Base-by-base conservation (phyloP, 2,888 invertebrate genomes). In the Dryobota labecula region DNA sequence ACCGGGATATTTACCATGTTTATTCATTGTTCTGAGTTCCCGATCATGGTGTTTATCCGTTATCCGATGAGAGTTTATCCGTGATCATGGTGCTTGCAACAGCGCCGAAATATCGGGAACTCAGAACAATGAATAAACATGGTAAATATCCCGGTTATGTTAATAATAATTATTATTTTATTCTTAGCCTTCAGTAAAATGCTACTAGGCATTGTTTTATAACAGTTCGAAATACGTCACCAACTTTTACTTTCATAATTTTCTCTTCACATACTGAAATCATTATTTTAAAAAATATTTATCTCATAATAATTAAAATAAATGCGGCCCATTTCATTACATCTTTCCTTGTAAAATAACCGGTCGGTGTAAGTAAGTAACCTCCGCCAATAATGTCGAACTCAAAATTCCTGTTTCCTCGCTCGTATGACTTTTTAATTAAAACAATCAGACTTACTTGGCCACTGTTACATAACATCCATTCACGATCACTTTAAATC, bases 401-500 rank as follows among this genome's bases (percentile, higher is more conserved):
- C 73, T 69, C 54, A 70, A 74, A 74, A 82, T 70, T 80, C 77
- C 76, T 73, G 80, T 74, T 73, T 41, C 70, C 57, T 60, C 53
- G 41, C 47, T 70, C 53, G 62, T 73, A 80, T 53, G 70, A 73
- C 70, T 78, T 78, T 68, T 78, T 70, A 85, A 76, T 79, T 72
- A 70, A 84, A 80, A 77, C 57, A 80, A 79, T 74, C 56, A 33
- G 7, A 66, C 86, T 81, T 58, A 85, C 85, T 84, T 86, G 82
- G 82, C 57, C 79, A 83, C 73, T 58, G 45, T 84, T 80, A 86
- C 72, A 71, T 79, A 83, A 82, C 68, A 84, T 86, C 86, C 86
- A 86, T 80, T 70, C 63, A 81, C 72, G 60, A 73, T 30, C 80
- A 83, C 84, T 57, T 43, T 36, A 58, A 62, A 78, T 74, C 76